A percentile compares a stretch with the other conserved stretches of the same genome.
Conservation (phyloP, 2,113 vertebrate genomes). For the Petroica traversi region DNA sequence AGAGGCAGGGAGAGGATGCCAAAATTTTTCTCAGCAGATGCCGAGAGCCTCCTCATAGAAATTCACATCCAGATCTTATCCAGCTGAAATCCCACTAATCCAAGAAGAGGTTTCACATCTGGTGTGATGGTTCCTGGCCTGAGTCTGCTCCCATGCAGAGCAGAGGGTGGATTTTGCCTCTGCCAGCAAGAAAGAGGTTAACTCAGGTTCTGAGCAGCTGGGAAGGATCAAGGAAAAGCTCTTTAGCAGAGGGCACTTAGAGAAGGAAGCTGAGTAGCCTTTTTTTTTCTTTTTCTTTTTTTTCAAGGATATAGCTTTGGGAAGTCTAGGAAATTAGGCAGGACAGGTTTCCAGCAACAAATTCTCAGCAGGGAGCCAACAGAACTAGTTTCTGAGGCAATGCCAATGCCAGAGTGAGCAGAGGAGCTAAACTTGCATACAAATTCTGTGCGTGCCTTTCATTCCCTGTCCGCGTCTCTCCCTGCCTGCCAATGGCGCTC, state of each 20-base stretch:
- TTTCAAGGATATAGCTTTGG: not conserved
- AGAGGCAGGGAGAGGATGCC: not conserved
- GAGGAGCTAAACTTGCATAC: slow-evolving; percentile 20
- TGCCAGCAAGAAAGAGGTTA: not conserved
- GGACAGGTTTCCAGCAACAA: slow-evolving; percentile 38
- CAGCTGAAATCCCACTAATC: not conserved
- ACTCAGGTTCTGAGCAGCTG: not conserved
- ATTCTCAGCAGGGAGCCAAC: slow-evolving; percentile 9
- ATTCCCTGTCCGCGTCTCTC: not conserved
- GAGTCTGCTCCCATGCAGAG: not conserved
- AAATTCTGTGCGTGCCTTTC: not conserved
- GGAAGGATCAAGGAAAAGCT: not conserved
- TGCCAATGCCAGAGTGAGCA: not conserved
- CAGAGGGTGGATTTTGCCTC: not conserved
- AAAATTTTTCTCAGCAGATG: not conserved
- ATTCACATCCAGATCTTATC: not conserved
- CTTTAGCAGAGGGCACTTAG: not conserved
- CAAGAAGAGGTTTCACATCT: not conserved
- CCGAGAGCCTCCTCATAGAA: not conserved
- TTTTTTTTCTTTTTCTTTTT: not conserved
- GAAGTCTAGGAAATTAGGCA: slow-evolving; percentile 27
- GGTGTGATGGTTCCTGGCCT: not conserved
- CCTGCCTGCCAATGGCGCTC: not conserved
- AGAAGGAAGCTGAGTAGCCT: not conserved
- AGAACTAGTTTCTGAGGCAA: slow-evolving; percentile 2